These are phyloP conservation scores for Nasonia giraulti DNA, from an alignment of 1,140 invertebrate species.

Conservation along the genomic window DNA sequence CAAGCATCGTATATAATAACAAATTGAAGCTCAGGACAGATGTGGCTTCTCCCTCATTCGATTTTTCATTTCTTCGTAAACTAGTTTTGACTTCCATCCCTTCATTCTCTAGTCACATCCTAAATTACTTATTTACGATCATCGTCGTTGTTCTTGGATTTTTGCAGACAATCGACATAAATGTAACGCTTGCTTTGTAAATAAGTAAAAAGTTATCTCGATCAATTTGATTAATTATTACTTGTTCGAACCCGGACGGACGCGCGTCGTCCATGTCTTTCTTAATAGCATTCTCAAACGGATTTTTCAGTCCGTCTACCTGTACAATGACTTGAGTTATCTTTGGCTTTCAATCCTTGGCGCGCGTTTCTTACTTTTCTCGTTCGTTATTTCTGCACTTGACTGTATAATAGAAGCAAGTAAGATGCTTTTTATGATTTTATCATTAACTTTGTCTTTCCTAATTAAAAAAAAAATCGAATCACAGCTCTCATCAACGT, in stretches of 20 bases:
- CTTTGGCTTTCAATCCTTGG: constrained; percentile 35
- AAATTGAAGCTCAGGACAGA: constrained; percentile 74
- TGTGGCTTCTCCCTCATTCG: constrained; percentile 61
- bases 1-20: constrained; percentile 73
- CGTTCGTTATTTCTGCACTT: constrained; percentile 17
- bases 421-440: constrained; percentile 4
- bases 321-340: constrained; percentile 31
- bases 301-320: not conserved
- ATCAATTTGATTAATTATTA: constrained; percentile 40
- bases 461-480: constrained; percentile 50
- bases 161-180: constrained; percentile 55
- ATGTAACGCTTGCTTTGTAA: constrained; percentile 55
- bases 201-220: constrained; percentile 58
- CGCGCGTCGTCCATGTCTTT: constrained; percentile 58
- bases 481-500: constrained; percentile 66
- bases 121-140: constrained; percentile 11
- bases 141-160: constrained; percentile 39
- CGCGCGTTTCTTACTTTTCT: constrained; percentile 49
- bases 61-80: constrained; percentile 54
- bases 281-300: constrained; percentile 49
- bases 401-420: constrained; percentile 19
- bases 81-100: constrained; percentile 38
- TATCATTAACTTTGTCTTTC: constrained; percentile 44
- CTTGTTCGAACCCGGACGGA: constrained; percentile 57
- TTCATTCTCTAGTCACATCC: constrained; percentile 30